Conservation (phyloP, 1,140 invertebrate species). For the Drosophila suzukii region DNA sequence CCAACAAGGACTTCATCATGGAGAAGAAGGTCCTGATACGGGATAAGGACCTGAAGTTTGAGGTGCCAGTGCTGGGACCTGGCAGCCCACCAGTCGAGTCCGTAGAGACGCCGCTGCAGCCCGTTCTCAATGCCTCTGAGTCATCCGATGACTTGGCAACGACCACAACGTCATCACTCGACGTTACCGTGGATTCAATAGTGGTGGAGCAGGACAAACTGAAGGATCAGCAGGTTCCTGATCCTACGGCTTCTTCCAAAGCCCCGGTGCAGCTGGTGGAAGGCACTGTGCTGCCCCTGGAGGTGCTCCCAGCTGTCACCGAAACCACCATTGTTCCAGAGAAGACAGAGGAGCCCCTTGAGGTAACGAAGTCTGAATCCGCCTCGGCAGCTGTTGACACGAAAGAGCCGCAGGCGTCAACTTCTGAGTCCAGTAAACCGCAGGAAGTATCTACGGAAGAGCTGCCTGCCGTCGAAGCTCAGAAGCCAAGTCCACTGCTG, state of each 20-base stretch:
- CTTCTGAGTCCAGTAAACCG: constrained; percentile 1
- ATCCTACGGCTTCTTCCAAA: constrained; percentile 47
- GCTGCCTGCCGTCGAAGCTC: neutral
- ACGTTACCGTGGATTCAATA: constrained; percentile 47
- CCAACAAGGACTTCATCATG: constrained; percentile 86
- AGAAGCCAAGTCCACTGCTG: constrained; percentile 2
- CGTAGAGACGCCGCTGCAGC: neutral
- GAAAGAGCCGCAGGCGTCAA: neutral
- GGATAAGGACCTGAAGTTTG: constrained; percentile 45
- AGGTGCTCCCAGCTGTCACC: constrained; percentile 32
- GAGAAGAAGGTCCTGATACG: constrained; percentile 55
- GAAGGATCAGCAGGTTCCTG: constrained; percentile 20
- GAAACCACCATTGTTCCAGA: constrained; percentile 7
- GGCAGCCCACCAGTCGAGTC: constrained; percentile 18
- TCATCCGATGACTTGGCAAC: constrained; percentile 32
- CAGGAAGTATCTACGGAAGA: neutral
- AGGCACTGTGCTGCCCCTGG: constrained; percentile 66
- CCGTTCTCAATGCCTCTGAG: constrained; percentile 66
- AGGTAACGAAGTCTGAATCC: neutral
- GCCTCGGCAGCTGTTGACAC: constrained; percentile 17
- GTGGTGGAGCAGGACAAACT: constrained; percentile 55
- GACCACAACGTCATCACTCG: constrained; percentile 66
- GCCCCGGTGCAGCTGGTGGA: constrained; percentile 62
- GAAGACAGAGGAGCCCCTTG: neutral
- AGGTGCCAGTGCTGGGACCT: constrained; percentile 56